phyloP scores from a whole-genome alignment of 2,113 vertebrate genomes.

The Strix aluco region DNA sequence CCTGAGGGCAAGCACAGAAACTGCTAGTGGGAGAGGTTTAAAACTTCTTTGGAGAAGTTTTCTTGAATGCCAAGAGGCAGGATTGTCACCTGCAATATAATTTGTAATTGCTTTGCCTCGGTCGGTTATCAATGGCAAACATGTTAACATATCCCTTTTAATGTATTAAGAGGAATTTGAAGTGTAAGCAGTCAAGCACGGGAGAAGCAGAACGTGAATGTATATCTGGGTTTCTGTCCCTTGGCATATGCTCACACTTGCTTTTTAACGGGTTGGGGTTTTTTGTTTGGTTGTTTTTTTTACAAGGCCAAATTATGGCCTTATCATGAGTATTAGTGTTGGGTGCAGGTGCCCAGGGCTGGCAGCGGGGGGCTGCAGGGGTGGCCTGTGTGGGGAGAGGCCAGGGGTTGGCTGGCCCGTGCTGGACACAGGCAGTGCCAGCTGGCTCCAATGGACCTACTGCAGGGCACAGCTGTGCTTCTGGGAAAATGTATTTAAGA shows the following conservation, averaged over 20 bases:
- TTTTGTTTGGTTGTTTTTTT: not conserved
- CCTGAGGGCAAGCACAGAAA: not conserved
- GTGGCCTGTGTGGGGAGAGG: not conserved
- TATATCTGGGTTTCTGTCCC: not conserved
- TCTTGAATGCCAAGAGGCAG: not conserved
- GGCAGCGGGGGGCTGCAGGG: not conserved
- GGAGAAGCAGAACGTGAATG: not conserved
- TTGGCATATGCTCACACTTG: not conserved
- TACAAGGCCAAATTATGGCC: not conserved
- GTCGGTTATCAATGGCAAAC: not conserved
- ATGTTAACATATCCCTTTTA: not conserved
- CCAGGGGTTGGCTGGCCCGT: not conserved
- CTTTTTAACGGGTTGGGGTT: not conserved
- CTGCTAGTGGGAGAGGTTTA: not conserved
- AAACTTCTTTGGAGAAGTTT: not conserved
- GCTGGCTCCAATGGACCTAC: not conserved
- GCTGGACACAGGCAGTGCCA: not conserved
- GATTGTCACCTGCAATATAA: not conserved
- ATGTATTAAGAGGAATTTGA: not conserved
- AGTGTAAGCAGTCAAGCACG: not conserved
- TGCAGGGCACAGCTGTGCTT: not conserved
- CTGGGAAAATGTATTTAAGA: not conserved
- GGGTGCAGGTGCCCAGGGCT: not conserved
- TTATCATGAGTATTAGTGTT: not conserved
- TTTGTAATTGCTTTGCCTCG: not conserved